These are phyloP conservation scores for Quadroppia sp. DNA, from an alignment of 2,888 invertebrate species.

Conservation along the genomic window DNA sequence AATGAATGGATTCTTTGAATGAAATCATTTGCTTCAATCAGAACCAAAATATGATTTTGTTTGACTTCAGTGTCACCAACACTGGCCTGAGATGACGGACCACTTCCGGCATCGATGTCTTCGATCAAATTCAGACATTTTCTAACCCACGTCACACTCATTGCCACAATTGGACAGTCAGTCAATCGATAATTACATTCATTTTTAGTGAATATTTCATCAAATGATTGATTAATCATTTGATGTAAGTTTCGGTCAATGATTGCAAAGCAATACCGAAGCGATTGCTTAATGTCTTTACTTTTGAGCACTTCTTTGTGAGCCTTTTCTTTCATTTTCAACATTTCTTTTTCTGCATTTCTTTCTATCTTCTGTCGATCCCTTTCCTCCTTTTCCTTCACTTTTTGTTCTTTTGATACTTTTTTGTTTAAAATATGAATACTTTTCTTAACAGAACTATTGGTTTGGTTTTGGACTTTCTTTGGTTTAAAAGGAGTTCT, in stretches of 20 bases:
- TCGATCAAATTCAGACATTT: conserved; percentile 19
- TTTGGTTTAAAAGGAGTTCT: conserved; percentile 2
- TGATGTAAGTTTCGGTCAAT: background rate
- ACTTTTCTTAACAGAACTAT: conserved; percentile 11
- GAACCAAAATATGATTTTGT: conserved; percentile 16
- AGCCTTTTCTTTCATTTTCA: background rate
- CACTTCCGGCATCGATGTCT: background rate
- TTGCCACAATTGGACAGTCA: background rate
- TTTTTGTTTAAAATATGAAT: conserved; percentile 18
- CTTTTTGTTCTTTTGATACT: background rate
- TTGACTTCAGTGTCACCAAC: background rate
- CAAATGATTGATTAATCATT: background rate
- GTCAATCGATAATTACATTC: conserved; percentile 9
- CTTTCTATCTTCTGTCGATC: background rate
- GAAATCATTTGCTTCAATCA: conserved; percentile 6
- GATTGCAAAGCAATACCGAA: conserved; percentile 3
- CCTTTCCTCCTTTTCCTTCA: background rate
- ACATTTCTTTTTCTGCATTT: background rate
- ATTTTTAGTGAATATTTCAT: background rate
- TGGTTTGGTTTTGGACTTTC: background rate
- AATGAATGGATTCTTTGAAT: conserved; percentile 17
- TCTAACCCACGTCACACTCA: conserved; percentile 30
- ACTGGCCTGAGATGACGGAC: conserved; percentile 18
- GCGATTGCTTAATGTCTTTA: background rate
- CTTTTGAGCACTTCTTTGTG: conserved; percentile 26